phyloP scores from a whole-genome alignment of 2,113 vertebrate genomes.

The Muscicapa adusta region DNA sequence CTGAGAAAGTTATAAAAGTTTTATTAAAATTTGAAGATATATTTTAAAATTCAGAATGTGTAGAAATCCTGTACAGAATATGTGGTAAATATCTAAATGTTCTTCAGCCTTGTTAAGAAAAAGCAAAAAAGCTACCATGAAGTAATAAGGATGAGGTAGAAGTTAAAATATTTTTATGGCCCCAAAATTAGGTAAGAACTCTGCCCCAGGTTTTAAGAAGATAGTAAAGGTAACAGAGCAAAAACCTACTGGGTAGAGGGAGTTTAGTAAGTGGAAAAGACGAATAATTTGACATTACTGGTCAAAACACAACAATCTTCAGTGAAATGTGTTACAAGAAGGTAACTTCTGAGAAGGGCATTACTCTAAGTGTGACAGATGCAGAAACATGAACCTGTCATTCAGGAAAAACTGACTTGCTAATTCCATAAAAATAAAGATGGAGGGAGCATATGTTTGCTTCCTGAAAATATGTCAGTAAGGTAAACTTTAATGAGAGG shows the following conservation, averaged over 20 bases:
- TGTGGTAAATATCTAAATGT: not conserved
- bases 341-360: not conserved
- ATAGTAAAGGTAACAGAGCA: not conserved
- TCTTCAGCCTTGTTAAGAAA: not conserved
- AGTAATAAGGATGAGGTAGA: not conserved
- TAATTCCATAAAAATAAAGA: not conserved
- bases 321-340: not conserved
- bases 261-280: not conserved
- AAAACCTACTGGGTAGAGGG: not conserved
- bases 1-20: not conserved
- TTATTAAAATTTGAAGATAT: not conserved
- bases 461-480: not conserved
- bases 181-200: not conserved
- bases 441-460: not conserved
- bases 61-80: not conserved
- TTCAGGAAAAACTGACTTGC: not conserved
- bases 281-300: not conserved
- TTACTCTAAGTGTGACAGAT: not conserved
- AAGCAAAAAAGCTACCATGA: not conserved
- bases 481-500: not conserved
- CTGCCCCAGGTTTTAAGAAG: not conserved
- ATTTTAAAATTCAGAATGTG: not conserved
- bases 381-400: not conserved
- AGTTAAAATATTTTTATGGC: not conserved
- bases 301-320: not conserved